These are phyloP conservation scores for Tachysurus fulvidraco DNA, from an alignment of 2,113 vertebrate species.

Conservation along the genomic window DNA sequence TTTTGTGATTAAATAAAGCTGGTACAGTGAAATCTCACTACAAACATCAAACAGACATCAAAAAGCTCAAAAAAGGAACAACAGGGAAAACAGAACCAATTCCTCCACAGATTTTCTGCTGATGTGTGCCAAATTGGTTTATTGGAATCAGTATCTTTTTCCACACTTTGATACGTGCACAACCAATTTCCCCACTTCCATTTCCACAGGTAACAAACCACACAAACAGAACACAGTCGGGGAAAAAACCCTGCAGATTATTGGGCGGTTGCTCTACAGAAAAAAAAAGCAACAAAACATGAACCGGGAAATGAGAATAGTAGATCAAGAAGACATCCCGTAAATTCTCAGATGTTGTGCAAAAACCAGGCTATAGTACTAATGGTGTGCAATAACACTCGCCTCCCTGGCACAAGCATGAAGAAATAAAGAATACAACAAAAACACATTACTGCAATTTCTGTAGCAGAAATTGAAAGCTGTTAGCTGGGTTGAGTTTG, in stretches of 20 bases:
- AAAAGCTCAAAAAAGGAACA: not conserved
- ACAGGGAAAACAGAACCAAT: not conserved
- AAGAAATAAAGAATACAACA: slow-evolving; percentile 14
- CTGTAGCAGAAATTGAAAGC: slow-evolving; percentile 6
- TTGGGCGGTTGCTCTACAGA: not conserved
- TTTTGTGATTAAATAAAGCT: not conserved
- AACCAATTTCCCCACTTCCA: slow-evolving; percentile 6
- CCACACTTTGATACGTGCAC: not conserved
- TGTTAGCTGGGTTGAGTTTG: not conserved
- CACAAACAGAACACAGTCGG: not conserved
- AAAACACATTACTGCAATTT: slow-evolving; percentile 13
- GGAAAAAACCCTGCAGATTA: not conserved
- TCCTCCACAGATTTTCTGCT: not conserved
- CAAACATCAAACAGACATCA: not conserved
- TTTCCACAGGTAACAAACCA: slow-evolving; percentile 5
- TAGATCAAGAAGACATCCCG: slow-evolving; percentile 20
- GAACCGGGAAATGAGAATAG: slow-evolving; percentile 13
- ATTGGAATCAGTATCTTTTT: not conserved
- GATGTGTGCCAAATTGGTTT: slow-evolving; percentile 5
- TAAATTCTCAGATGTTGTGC: slow-evolving; percentile 16
- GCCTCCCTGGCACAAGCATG: slow-evolving; percentile 1
- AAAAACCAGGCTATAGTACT: slow-evolving; percentile 30
- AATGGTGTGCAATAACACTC: slow-evolving; percentile 37
- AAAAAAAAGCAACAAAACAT: not conserved
- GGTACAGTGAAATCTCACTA: not conserved